A percentile compares a stretch with the other conserved stretches of the same genome.
Conservation (phyloP, 2,797 vertebrate genomes). For the Xenopus petersii region DNA sequence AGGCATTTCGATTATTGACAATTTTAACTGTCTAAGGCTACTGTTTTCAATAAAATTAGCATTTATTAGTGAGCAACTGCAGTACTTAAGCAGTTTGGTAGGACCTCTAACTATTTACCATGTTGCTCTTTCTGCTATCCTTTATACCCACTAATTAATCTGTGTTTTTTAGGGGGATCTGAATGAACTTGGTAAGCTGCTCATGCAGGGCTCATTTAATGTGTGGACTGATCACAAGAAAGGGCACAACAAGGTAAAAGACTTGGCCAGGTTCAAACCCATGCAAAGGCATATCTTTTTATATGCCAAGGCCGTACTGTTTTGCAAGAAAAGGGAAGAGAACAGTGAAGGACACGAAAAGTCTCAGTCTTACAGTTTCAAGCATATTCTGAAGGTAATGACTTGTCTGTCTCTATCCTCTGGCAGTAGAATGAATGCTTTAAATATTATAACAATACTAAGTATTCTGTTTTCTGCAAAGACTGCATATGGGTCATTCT, state of each 20-base stretch:
- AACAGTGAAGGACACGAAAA: constrained; percentile 81
- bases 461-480: no score
- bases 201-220: constrained; percentile 87
- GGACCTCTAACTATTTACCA: no score
- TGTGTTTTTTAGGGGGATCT: constrained; percentile 77
- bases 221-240: constrained; percentile 93
- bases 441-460: no score
- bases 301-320: constrained; percentile 85
- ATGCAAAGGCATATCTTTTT: constrained; percentile 95
- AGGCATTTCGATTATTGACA: constrained; percentile 54
- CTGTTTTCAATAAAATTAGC: no score
- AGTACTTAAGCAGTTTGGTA: constrained; percentile 49
- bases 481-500: no score
- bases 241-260: constrained; percentile 84
- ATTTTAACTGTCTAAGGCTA: constrained; percentile 52
- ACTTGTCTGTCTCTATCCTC: no score
- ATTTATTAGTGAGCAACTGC: no score
- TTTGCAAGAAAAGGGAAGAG: constrained; percentile 91
- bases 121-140: no score
- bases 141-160: no score
- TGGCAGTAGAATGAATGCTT: no score
- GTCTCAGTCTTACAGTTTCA: constrained; percentile 89
- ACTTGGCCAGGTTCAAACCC: constrained; percentile 90
- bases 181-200: constrained; percentile 84
- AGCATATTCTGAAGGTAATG: constrained; percentile 87